Evolutionary conservation across 2,113 vertebrate species (phyloP), one percentile per base, ranked within the genome.

Genomic region (Tursiops truncatus): DNA sequence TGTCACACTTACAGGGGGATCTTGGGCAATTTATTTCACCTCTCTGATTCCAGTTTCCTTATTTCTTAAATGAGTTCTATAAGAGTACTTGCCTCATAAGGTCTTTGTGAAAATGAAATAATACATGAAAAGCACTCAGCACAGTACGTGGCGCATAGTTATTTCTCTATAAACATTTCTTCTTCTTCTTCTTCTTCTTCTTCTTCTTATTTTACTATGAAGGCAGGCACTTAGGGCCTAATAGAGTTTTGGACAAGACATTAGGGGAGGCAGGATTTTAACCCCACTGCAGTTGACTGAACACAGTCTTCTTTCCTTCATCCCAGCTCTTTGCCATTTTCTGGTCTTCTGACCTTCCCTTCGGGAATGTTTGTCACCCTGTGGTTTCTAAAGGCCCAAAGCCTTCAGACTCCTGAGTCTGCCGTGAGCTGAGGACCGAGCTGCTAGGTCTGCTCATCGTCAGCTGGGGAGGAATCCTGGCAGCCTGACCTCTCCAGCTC

Each of bases 391-490:
- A 97, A 94, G 84, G 6, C 65, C 76, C 60, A 50, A 96, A 85
- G 41, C 15, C 92, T 94, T 97, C 76, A 62, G 62, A 91, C 47
- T 73, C 20, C 38, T 50, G 38, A 82, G 26, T 83, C 20, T 82
- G 92, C 89, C 13, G 25, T 21, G 62, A 65, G 56, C 38, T 82
- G 74, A 74, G 20, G 74, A 94, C 73, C 2, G 28, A 89, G 88
- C 67, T 97, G 62, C 68, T 13, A 23, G 53, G 31, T 96, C 94
- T 96, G 92, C 73, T 96, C 92, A 88, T 95, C 58, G 15, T 96
- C 92, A 96, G 74, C 56, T 73, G 33, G 86, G 67, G 58, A 97
- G 63, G 87, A 93, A 89, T 91, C 86, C 87, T 96, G 92, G 92
- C 94, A 96, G 89, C 70, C 73, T 92, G 92, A n/a, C 67, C 56